Base-by-base conservation (phyloP, 2,113 vertebrate species). In the Corydoras maculifer region DNA sequence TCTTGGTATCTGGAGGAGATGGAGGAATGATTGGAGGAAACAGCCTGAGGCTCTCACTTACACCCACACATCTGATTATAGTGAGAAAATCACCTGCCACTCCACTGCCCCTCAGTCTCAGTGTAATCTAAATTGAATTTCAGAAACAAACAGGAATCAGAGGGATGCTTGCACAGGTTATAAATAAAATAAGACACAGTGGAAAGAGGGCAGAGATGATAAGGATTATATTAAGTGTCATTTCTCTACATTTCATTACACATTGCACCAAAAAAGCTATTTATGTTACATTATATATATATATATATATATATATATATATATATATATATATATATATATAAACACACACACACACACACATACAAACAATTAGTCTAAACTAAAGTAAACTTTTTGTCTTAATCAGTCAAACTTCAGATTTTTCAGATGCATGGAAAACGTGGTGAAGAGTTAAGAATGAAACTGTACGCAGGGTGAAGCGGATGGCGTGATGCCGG, bases 1-100 rank as follows among this genome's bases (percentile, higher is more conserved):
- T 53, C 13, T 3, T 12, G 10, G 51, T 12, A 14, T 12, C 51
- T 12, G 51, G 10, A 53, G 9, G 51, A 14, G 51, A 12, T 10
- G 65, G 65, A 67, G 65, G 32, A 53, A 57, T 53, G 53, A 57
- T 35, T 53, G 35, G 65, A 43, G 31, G 14, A 35, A 67, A 18
- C 30, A 12, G 53, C 31, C 31, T 31, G 13, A 61, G 25, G 59
- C 31, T 74, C 25, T 60, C 58, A 62, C 48, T n/a, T 59, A 31
- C 63, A 51, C 48, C 63, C 51, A 32, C 51, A 55, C 65, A 32
- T 57, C 65, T 67, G 65, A 67, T 67, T 63, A 66, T 57, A 62
- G 15, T 31, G 68, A 66, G 63, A 8, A 75, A 75, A 70, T 72
- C 73, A 79, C 43, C 68, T 74, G 70, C 62, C 68, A 65, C 74